Conservation (phyloP, 2,888 invertebrate species). For the Sminthurinus aureus region DNA sequence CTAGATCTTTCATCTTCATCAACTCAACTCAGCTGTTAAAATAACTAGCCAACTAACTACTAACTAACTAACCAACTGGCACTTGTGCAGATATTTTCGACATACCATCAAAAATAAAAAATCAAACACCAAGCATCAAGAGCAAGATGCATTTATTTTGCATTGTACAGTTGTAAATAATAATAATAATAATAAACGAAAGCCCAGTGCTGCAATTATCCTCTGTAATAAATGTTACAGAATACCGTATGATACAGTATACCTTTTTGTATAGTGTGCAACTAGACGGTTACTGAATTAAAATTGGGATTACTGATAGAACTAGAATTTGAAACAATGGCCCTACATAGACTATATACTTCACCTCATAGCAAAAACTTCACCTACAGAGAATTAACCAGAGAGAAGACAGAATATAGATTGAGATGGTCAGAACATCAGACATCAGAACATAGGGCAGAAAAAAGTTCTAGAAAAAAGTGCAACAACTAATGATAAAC, state of each 20-base stretch:
- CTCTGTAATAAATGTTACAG: not conserved
- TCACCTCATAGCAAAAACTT: not conserved
- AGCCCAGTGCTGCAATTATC: not conserved
- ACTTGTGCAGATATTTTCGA: slow-evolving; percentile 1
- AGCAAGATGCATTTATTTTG: not conserved
- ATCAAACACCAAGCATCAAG: not conserved
- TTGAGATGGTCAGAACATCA: not conserved
- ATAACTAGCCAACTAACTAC: not conserved
- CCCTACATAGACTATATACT: not conserved
- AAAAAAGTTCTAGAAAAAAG: not conserved
- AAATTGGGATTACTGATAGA: not conserved
- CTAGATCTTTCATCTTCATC: slow-evolving; percentile 19
- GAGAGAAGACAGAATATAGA: not conserved
- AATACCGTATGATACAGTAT: too few relatives aligned
- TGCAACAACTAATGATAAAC: not conserved
- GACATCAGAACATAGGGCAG: too few relatives aligned
- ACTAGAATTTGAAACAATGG: not conserved
- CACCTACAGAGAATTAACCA: too few relatives aligned
- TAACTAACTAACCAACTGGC: not conserved
- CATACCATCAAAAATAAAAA: not conserved
- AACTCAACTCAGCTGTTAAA: not conserved
- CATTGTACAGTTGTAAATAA: not conserved
- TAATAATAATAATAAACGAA: not conserved
- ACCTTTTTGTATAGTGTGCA: too few relatives aligned
- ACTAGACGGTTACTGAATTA: not conserved